phyloP scores from a whole-genome alignment of 2,113 vertebrate genomes.

The Poecilia latipinna region DNA sequence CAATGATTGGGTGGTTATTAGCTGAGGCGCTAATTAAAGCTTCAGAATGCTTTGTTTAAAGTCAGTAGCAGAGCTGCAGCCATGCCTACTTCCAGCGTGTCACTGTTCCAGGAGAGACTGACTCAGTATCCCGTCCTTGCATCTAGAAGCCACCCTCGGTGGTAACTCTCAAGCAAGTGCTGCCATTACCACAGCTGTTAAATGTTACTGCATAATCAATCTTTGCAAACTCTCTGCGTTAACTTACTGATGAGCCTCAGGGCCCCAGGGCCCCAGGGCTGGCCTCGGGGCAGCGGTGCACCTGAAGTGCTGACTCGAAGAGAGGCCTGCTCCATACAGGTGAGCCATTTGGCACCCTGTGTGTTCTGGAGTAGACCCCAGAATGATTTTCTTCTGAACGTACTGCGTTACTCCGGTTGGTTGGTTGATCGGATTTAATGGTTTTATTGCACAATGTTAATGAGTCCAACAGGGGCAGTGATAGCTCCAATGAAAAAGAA shows the following conservation, averaged over 20 bases:
- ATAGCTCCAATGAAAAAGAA: constrained; percentile 46
- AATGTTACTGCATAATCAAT: constrained; percentile 59
- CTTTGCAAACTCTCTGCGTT: constrained; percentile 32
- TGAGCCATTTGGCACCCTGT: constrained; percentile 53
- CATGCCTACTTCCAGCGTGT: not conserved
- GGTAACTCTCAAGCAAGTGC: constrained; percentile 43
- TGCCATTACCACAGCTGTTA: constrained; percentile 51
- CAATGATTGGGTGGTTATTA: constrained; percentile 62
- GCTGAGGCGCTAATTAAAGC: constrained; percentile 55
- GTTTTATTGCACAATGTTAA: constrained; percentile 39
- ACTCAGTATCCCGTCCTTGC: constrained; percentile 38
- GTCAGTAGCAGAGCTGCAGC: constrained; percentile 1
- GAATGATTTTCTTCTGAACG: constrained; percentile 20
- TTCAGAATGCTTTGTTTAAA: constrained; percentile 40
- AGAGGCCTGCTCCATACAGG: constrained; percentile 52
- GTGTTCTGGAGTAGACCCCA: constrained; percentile 42
- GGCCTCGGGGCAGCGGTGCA: constrained; percentile 22
- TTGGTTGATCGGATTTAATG: constrained; percentile 39
- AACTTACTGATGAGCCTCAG: constrained; percentile 36
- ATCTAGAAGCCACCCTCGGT: constrained; percentile 35
- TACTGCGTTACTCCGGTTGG: not conserved
- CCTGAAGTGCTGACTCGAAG: constrained; percentile 54
- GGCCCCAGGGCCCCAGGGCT: constrained; percentile 9
- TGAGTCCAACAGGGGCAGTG: constrained; percentile 47
- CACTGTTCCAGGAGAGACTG: constrained; percentile 20